Base-by-base conservation (phyloP, 2,888 invertebrate species). In the Plusia festucae region DNA sequence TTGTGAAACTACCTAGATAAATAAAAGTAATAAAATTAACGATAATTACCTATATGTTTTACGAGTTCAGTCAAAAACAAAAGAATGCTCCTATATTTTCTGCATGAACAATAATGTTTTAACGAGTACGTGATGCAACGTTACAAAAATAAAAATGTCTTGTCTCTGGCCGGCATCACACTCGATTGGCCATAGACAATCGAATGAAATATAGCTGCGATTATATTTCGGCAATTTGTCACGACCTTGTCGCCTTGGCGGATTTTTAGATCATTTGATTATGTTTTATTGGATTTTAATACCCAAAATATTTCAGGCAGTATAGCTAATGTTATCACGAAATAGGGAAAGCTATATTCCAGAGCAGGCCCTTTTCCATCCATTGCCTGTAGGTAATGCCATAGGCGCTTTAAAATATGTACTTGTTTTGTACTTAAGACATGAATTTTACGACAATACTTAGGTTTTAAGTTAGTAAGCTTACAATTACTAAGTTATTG, bases 131-230 rank as follows among this genome's bases (percentile, higher is more conserved):
- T 87, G 87, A 87, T 84, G 86, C 83, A 87, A 85, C 69, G 61
- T 66, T 81, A 75, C 82, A 82, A 85, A 87, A 86, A 89, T 84
- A 87, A 85, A 87, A 80, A 81, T 76, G 69, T 20, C 76, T 82
- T 84, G 87, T 88, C 84, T 86, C 86, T 83, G 82, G 72, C 85
- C 91, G 91, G 91, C 85, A 88, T 79, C 85, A 87, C 88, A 85
- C 85, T 82, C 85, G 79, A 88, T 90, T 91, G 86, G 65, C 49
- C 86, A 85, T 79, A 91, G 85, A 93, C 93, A 93, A 93, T 92
- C 83, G 85, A 68, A 78, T 84, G 78, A 90, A 82, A 84, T 85
- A 86, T 85, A 59, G 68, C 70, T 30, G 67, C 57, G 60, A 82
- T 78, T 76, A 73, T 64, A 72, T 80, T 82, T 76, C 68, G 77